phyloP scores from a whole-genome alignment of 2,113 vertebrate genomes.

The Acanthisitta chloris region DNA sequence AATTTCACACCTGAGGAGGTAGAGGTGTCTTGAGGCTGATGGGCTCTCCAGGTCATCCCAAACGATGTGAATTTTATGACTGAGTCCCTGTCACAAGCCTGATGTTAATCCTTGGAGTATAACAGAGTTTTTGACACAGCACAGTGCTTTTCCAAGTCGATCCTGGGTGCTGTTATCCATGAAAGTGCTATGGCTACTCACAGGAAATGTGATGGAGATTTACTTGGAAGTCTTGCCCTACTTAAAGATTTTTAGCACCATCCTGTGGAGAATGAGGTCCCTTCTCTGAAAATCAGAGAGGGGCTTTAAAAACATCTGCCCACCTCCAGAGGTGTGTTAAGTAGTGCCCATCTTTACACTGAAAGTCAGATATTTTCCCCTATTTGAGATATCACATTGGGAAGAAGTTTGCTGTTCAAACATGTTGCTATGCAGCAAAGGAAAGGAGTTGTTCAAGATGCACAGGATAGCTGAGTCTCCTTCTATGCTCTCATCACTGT shows the following conservation, averaged over 20 bases:
- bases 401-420: not conserved
- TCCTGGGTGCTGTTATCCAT: not conserved
- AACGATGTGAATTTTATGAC: not conserved
- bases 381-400: accelerated
- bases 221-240: not conserved
- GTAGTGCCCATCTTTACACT: not conserved
- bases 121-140: not conserved
- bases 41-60: not conserved
- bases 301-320: not conserved
- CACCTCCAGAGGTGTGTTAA: not conserved
- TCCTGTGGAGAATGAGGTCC: slow-evolving; percentile 43
- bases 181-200: accelerated
- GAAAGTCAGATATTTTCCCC: not conserved
- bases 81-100: not conserved
- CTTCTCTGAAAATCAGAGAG: not conserved
- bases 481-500: not conserved
- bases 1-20: not conserved
- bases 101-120: not conserved
- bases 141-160: not conserved
- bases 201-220: not conserved
- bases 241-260: slow-evolving; percentile 62
- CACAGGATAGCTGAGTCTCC: not conserved
- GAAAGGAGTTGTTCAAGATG: not conserved
- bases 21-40: not conserved
- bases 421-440: not conserved